Base-by-base conservation (phyloP, 2,113 vertebrate species). In the Talpa occidentalis region DNA sequence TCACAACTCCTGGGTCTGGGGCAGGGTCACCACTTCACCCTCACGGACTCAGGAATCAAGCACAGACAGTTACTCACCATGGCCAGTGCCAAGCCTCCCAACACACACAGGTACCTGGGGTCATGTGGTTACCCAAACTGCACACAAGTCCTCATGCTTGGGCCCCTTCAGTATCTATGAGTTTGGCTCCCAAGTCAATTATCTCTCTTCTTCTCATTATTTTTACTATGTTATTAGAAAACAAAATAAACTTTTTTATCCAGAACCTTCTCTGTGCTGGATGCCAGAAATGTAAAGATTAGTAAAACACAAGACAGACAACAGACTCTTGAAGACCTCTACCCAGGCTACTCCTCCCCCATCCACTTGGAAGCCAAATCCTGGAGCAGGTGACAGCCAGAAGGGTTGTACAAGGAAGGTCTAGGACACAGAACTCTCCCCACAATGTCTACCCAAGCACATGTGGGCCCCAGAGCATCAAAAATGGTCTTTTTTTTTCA, bases 391-490 rank as follows among this genome's bases (percentile, higher is more conserved):
- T 40, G 56, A 73, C 17, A 19, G 42, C 11, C 15, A 21, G 10
- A 17, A 5, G 11, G n/a, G 59, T 10, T 32, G 26, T 15, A 6
- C 47, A 30, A 37, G 66, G 47, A 40, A 9, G 6, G 6, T 24
- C 77, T 5, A 47, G 47, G 6, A 37, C 4, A 22, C 52, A 9
- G 24, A 35, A 35, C 19, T n/a, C 10, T 16, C 66, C 17, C n/a
- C 67, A 44, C 17, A n/a, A 28, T 14, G 52, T 26, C 54, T 11
- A 1, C 24, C 7, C 32, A 37, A 1, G 47, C 32, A 14, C 35
- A 10, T 66, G 14, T 69, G 30, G 7, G 11, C 30, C 28, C 26
- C 28, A 2, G 3, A n/a, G 67, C 6, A 3, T 3, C 16, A 0
- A 9, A 9, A 9, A 24, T 35, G 4, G 32, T 32, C n/a, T 79